Percentiles rank a stretch among this genome's conserved stretches.
These are phyloP conservation scores for Clarias macrocephalus DNA, from an alignment of 2,113 vertebrate genomes.

Conservation along the genomic window DNA sequence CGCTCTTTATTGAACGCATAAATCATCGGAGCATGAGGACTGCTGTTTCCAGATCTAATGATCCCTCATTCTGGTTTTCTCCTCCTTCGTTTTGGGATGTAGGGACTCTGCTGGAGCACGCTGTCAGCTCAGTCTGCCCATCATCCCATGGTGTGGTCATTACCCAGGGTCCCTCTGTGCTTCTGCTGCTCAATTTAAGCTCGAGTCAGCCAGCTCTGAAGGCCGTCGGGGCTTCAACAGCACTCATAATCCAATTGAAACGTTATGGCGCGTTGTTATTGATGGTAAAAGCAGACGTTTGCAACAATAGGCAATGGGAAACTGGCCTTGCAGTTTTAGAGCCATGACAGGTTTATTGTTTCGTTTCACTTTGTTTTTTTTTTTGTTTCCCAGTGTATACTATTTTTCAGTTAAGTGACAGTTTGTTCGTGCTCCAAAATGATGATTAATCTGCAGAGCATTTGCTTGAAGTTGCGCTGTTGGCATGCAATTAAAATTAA, in stretches of 20 bases:
- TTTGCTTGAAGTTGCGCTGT: not conserved
- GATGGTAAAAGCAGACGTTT: slow-evolving; percentile 23
- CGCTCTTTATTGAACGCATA: slow-evolving; percentile 60
- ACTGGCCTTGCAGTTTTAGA: not conserved
- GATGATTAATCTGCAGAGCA: not conserved
- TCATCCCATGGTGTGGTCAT: slow-evolving; percentile 40
- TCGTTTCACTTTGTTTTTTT: not conserved
- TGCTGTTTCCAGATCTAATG: slow-evolving; percentile 51
- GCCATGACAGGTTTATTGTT: not conserved
- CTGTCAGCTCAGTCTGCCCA: slow-evolving; percentile 30
- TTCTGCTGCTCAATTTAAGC: slow-evolving; percentile 27
- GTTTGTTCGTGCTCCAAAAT: not conserved
- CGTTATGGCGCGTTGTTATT: slow-evolving; percentile 27
- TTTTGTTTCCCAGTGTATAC: not conserved
- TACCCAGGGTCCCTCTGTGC: slow-evolving; percentile 43
- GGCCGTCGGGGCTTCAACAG: slow-evolving; percentile 7
- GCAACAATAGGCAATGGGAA: not conserved
- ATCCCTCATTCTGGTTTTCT: slow-evolving; percentile 41
- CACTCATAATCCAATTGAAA: slow-evolving; percentile 20
- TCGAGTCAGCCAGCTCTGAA: slow-evolving; percentile 4
- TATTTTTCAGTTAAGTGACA: not conserved
- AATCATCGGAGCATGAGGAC: slow-evolving; percentile 54
- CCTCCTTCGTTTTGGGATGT: slow-evolving; percentile 27
- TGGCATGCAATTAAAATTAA: slow-evolving; percentile 14
- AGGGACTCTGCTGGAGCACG: slow-evolving; percentile 9